Conservation (phyloP, 2,888 invertebrate genomes). For the Orthosia gothica region DNA sequence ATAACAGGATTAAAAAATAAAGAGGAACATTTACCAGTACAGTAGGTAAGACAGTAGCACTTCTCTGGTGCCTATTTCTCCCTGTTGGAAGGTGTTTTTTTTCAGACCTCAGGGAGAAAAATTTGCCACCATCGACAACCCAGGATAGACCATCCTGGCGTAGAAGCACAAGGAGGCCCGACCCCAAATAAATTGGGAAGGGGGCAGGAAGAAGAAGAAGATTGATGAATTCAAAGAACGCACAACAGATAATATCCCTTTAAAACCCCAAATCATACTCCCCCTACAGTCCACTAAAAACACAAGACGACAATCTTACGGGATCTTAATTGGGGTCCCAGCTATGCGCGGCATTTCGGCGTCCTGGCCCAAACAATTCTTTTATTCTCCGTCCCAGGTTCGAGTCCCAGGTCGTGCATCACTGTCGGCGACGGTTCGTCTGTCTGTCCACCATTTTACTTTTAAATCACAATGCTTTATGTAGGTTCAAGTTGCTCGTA, state of each 20-base stretch:
- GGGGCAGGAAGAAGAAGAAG: too few species aligned
- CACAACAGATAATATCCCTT: background rate
- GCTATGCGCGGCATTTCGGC: conserved; percentile 83
- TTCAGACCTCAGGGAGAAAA: too few species aligned
- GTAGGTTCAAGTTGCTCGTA: conserved; percentile 66
- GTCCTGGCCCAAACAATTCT: conserved; percentile 59
- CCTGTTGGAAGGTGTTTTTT: too few species aligned
- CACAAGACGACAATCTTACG: conserved; percentile 84
- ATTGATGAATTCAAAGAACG: too few species aligned
- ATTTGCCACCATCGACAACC: too few species aligned
- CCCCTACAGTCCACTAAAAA: conserved; percentile 70
- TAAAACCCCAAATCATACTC: background rate
- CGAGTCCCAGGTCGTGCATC: conserved; percentile 68
- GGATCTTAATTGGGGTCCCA: conserved; percentile 87
- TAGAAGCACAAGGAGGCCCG: too few species aligned
- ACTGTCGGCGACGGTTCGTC: conserved; percentile 73
- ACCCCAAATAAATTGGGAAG: too few species aligned
- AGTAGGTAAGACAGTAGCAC: too few species aligned
- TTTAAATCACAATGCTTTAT: conserved; percentile 77
- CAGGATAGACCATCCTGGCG: too few species aligned
- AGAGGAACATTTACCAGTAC: too few species aligned
- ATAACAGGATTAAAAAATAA: too few species aligned
- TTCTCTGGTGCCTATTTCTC: too few species aligned
- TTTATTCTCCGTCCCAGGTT: conserved; percentile 66
- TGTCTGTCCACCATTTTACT: conserved; percentile 72